A percentile compares a stretch with the other conserved stretches of the same genome.
Evolutionary conservation across 2,797 vertebrate species (phyloP).

Genomic region (Alectoris magna): DNA sequence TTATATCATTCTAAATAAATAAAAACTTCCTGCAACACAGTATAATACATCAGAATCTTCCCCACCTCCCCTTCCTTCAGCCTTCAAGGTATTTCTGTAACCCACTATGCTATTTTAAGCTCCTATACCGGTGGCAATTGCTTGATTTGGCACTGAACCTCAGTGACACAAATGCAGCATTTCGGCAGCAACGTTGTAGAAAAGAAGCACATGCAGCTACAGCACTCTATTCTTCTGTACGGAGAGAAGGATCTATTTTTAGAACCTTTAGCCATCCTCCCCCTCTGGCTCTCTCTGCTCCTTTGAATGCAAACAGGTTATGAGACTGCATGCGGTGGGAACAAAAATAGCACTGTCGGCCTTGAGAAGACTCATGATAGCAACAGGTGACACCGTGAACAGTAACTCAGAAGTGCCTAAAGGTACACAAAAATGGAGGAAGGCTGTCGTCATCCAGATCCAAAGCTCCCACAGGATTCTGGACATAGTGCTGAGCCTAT

Average conservation of each 20-base stretch:
- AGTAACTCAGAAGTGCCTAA: neutral
- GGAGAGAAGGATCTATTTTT: neutral
- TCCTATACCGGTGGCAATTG: conserved; percentile 43
- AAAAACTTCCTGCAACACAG: conserved; percentile 28
- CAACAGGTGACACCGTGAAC: neutral
- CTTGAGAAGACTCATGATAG: neutral
- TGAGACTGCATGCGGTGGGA: neutral
- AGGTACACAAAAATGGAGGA: neutral
- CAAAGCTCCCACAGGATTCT: neutral
- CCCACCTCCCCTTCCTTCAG: conserved; percentile 14
- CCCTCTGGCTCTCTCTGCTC: neutral
- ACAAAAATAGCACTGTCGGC: neutral
- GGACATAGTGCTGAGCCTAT: neutral
- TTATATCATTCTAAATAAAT: conserved; percentile 64
- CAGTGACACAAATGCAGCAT: conserved; percentile 18
- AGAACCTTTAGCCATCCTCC: neutral
- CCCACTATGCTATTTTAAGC: conserved; percentile 59
- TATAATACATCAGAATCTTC: conserved; percentile 30
- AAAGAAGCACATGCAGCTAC: neutral
- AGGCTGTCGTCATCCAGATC: neutral
- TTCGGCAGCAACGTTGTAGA: neutral
- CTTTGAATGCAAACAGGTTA: neutral
- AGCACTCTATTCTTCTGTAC: neutral
- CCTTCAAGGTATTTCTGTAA: conserved; percentile 61
- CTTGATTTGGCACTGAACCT: conserved; percentile 29